Base-by-base conservation (phyloP, 1,140 invertebrate species). In the Aphaenogaster ashmeadi region DNA sequence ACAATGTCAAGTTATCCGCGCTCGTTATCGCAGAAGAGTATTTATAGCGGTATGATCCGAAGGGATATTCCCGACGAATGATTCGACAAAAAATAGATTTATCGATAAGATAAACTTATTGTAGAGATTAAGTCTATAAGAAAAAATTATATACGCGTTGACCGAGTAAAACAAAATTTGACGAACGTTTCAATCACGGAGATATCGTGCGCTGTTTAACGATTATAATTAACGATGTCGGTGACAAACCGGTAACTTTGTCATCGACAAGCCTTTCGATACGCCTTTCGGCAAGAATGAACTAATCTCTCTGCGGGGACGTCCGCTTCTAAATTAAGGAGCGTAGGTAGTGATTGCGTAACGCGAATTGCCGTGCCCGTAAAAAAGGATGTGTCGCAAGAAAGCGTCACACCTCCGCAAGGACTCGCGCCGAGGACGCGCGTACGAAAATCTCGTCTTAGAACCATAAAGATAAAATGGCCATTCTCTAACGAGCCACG, bases 401-500 rank as follows among this genome's bases (percentile, higher is more conserved):
- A 74, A 62, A 27, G 27, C 54, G 58, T 64, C 79, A 67, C 88
- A 33, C 79, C 72, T 66, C 47, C 41, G 74, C 79, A 72, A 87
- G 88, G 86, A 87, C 79, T 75, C 75, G 64, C 33, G 18, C 21
- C 74, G 67, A 75, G 81, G 80, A 86, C 74, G 41, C 8, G 38
- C 21, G 18, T 44, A 44, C 15, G 13, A 38, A 33, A 58, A 52
- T 79, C 36, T 11, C 15, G 18, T n/a, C 33, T 60, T 50, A 50
- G 54, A 85, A 87, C 27, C 77, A 58, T 87, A 84, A 56, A 71
- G 11, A 78, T 75, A 87, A 60, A 60, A 38, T 67, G n/a, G 52
- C 36, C 18, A 44, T 74, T 74, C 64, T 81, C 41, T 88, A 90
- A 90, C 78, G 58, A 90, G 69, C 13, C 13, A 67, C 71, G 58